Evolutionary conservation across 2,888 invertebrate species (phyloP).

Genomic region (Tenthredo amoena): DNA sequence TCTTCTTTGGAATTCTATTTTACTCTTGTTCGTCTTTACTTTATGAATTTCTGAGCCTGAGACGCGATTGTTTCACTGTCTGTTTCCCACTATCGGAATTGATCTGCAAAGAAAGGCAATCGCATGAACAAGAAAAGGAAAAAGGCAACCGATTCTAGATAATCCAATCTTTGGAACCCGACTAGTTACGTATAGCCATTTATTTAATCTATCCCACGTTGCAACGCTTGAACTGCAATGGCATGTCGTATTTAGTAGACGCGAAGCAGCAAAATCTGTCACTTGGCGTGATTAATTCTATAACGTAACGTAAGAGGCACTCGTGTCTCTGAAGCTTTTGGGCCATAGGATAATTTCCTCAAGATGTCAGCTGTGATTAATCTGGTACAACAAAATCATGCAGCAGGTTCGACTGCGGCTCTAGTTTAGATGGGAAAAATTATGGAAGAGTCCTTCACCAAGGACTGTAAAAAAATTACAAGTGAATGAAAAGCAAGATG

Average conservation of each 20-base stretch:
- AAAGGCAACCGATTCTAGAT: neutral
- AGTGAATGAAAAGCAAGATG: neutral
- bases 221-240: slow-evolving; percentile 20
- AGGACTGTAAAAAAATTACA: neutral
- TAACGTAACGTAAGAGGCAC: slow-evolving; percentile 31
- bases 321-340: slow-evolving; percentile 21
- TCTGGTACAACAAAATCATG: neutral
- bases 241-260: neutral
- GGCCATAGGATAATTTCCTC: slow-evolving; percentile 30
- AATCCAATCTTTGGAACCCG: neutral
- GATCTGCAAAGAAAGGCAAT: neutral
- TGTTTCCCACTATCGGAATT: neutral
- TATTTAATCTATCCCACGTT: neutral
- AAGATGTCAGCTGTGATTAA: slow-evolving; percentile 23
- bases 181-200: neutral
- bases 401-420: neutral
- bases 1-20: neutral
- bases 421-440: neutral
- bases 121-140: neutral
- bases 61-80: neutral
- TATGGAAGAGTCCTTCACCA: neutral
- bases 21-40: neutral
- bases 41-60: neutral
- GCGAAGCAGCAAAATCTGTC: slow-evolving; percentile 15
- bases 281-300: slow-evolving; percentile 33